These are phyloP conservation scores for Pseudococcus jackbeardsleyi DNA, from an alignment of 2,888 invertebrate species.

Conservation along the genomic window DNA sequence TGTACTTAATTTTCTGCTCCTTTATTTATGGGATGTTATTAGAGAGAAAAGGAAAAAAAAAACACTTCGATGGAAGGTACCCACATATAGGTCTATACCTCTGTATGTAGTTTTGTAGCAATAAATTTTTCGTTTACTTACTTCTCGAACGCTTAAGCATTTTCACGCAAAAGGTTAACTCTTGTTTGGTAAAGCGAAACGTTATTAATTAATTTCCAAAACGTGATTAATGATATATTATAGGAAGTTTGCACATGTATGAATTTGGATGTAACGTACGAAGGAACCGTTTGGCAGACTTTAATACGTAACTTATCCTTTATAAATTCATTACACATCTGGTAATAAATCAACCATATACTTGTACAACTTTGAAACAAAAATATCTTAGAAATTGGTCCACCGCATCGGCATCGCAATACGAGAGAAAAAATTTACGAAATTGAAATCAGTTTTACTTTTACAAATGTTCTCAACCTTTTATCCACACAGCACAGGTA, in stretches of 20 bases:
- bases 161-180: conserved; percentile 36
- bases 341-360: conserved; percentile 25
- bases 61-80: neutral
- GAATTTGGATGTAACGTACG: conserved; percentile 2
- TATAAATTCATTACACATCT: conserved; percentile 50
- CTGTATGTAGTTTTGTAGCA: neutral
- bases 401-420: neutral
- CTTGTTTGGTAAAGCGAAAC: conserved; percentile 26
- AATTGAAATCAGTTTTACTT: no score
- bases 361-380: neutral
- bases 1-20: neutral
- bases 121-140: conserved; percentile 33
- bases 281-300: conserved; percentile 53
- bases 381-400: neutral
- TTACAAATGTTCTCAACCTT: no score
- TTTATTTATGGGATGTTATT: neutral
- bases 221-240: conserved; percentile 54
- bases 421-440: no score
- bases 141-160: conserved; percentile 5
- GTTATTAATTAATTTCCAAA: conserved; percentile 54
- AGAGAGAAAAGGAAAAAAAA: neutral
- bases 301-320: conserved; percentile 34
- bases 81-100: neutral
- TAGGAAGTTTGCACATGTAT: conserved; percentile 45
- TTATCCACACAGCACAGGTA: no score